Evolutionary conservation across 1,140 invertebrate genomes (phyloP), one percentile per base, ranked within the genome.

Genomic region (Triops longicaudatus): DNA sequence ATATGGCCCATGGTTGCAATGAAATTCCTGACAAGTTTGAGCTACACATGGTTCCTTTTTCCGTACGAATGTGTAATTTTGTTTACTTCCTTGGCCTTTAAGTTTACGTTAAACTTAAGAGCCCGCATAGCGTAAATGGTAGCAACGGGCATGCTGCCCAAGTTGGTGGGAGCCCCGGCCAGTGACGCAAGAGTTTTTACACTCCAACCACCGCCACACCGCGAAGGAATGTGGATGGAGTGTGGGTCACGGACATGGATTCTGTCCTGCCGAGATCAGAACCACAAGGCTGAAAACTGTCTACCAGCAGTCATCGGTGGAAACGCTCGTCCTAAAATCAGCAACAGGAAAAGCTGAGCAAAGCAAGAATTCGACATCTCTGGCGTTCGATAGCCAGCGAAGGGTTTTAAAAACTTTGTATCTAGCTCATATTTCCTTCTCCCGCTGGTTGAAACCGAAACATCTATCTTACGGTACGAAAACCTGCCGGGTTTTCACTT

Each of bases 191-290:
- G 50, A 63, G 22, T 63, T 63, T n/a, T 9, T 63, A 63, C 31
- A 37, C 50, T 10, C 50, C 14, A 63, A 63, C 50, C 50, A 63
- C 50, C 50, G 50, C 50, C 50, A 63, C 50, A 63, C n/a, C 50
- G n/a, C 50, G 50, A 22, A 63, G 50, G 50, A 63, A 63, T 63
- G 50, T 63, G 50, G 31, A 63, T 63, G 50, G 50, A 63, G 50
- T 63, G 50, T 63, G 50, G 50, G 50, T 63, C 50, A 63, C 50
- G 50, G 50, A 17, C 50, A 63, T 63, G 50, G 50, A 63, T 63
- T 22, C 50, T 63, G 50, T 22, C 50, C 50, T 63, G 50, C 50
- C 50, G 50, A 63, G 50, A 63, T 63, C 50, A 22, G 14, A 63
- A 63, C 50, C 50, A 63, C n/a, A 63, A 63, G 50, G 50, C 50